These are phyloP conservation scores for Potorous gilbertii DNA, from an alignment of 2,797 vertebrate genomes.

Conservation along the genomic window DNA sequence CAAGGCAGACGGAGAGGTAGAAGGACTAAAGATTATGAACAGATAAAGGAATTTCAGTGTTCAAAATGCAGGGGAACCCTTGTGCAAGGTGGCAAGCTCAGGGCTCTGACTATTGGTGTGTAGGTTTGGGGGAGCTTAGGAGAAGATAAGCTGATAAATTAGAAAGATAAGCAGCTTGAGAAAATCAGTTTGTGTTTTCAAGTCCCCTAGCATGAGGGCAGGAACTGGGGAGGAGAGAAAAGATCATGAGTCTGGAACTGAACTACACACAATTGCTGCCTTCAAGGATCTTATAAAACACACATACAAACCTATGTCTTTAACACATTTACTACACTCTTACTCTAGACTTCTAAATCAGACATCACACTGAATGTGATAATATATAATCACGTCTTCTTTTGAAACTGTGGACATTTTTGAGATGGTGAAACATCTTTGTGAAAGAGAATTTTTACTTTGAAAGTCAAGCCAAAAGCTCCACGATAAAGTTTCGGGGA, in stretches of 20 bases:
- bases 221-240: background rate
- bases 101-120: background rate
- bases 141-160: background rate
- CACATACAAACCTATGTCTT: background rate
- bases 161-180: background rate
- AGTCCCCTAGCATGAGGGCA: background rate
- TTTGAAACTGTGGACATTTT: background rate
- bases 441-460: background rate
- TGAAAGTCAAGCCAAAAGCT: constrained; percentile 16
- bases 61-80: background rate
- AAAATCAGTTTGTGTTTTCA: background rate
- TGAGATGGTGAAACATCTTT: constrained; percentile 19
- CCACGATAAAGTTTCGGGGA: background rate
- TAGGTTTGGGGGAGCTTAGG: background rate
- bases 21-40: background rate
- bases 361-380: constrained; percentile 15
- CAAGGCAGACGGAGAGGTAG: background rate
- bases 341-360: background rate
- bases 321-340: background rate
- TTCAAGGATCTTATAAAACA: background rate
- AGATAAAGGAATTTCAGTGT: background rate
- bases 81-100: background rate
- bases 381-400: background rate
- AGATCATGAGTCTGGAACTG: background rate
- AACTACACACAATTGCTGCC: background rate